Conservation (phyloP, 2,888 invertebrate species). For the Creontiades dilutus region DNA sequence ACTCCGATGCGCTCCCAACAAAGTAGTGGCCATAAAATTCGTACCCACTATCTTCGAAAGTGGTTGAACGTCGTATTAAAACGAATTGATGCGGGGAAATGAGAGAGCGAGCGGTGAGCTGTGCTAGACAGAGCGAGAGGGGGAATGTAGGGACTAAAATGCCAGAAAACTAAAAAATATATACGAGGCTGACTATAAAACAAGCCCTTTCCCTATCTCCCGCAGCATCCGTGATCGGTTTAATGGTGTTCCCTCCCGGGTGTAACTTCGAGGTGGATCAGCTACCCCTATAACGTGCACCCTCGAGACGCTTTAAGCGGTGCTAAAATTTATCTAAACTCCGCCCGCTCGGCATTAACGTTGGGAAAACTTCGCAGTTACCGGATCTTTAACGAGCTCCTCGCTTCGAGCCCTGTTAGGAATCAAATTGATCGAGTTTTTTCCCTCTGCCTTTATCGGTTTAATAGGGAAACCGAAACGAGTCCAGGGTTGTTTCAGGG, state of each 20-base stretch:
- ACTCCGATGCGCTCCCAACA: too few species aligned
- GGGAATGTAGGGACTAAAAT: background rate
- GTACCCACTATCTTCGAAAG: background rate
- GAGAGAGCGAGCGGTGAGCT: background rate
- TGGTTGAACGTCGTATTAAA: conserved; percentile 4
- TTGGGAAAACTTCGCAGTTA: conserved; percentile 24
- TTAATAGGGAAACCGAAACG: background rate
- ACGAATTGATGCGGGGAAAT: background rate
- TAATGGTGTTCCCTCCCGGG: conserved; percentile 7
- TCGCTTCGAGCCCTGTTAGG: conserved; percentile 44
- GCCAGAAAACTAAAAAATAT: conserved; percentile 9
- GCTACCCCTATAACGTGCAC: conserved; percentile 35
- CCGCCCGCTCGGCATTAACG: conserved; percentile 1
- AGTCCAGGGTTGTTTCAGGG: background rate
- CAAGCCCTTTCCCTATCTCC: background rate
- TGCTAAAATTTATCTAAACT: conserved; percentile 48
- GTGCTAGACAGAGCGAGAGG: background rate
- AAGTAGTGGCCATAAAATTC: conserved; percentile 4
- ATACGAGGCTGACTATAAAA: conserved; percentile 20
- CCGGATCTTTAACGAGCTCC: conserved; percentile 32
- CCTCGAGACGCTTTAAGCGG: conserved; percentile 45
- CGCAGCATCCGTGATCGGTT: conserved; percentile 23
- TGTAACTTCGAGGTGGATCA: conserved; percentile 23
- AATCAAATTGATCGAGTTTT: conserved; percentile 17
- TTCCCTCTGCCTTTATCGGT: background rate